phyloP scores from a whole-genome alignment of 2,797 vertebrate species.

The Heteromormyrus szaboi region DNA sequence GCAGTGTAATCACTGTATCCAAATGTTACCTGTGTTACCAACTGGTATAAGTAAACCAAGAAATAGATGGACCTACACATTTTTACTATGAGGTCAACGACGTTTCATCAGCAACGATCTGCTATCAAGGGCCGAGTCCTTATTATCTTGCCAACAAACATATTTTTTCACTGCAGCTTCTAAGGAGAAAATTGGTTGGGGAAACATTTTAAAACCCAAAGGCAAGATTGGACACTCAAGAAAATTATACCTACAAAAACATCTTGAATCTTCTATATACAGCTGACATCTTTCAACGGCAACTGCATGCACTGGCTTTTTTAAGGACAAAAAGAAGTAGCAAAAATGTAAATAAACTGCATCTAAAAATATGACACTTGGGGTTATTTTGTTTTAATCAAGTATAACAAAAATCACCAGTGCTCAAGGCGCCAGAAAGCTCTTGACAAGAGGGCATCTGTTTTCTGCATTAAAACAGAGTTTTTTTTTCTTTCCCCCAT shows the following conservation, averaged over 20 bases:
- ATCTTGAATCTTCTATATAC: neutral
- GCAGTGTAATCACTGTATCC: neutral
- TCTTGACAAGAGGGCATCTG: neutral
- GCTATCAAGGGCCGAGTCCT: neutral
- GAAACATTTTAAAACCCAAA: slow-evolving; percentile 6
- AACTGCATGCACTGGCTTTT: neutral
- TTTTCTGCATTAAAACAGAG: neutral
- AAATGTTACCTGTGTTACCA: neutral
- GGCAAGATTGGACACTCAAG: neutral
- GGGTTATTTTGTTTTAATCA: neutral
- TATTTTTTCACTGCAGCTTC: neutral
- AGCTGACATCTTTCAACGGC: neutral
- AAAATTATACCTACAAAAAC: neutral
- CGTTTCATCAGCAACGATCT: neutral
- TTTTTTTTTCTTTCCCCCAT: neutral
- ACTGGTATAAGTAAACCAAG: neutral
- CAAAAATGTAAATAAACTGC: neutral
- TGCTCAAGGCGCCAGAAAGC: neutral
- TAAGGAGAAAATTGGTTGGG: neutral
- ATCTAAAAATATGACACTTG: neutral
- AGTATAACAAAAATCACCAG: neutral
- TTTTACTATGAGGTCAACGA: neutral
- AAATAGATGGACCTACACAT: neutral
- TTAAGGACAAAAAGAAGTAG: neutral
- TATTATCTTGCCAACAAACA: neutral